Evolutionary conservation across 1,140 invertebrate species (phyloP).

Genomic region (Steinernema khuongi): DNA sequence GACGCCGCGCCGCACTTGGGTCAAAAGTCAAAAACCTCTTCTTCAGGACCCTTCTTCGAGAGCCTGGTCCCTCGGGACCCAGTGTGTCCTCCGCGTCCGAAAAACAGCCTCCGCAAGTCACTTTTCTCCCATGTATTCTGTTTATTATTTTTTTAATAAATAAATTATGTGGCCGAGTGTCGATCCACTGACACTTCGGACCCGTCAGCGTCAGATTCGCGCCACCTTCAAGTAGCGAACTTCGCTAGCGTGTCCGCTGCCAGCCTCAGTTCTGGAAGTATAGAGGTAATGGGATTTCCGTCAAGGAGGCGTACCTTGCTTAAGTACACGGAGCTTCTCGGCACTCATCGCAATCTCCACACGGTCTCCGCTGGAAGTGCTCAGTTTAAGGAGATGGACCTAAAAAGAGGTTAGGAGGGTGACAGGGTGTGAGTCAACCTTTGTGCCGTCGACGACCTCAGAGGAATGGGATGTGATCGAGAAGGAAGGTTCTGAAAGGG

Average conservation of each 20-base stretch:
- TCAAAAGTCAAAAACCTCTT: too few species aligned
- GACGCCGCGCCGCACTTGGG: too few species aligned
- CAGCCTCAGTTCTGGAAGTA: neutral
- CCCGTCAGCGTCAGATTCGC: neutral
- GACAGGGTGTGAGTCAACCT: neutral
- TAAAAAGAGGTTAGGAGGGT: neutral
- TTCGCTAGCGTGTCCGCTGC: neutral
- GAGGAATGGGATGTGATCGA: neutral
- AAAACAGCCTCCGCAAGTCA: neutral
- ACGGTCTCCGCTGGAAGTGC: neutral
- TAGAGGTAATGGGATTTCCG: neutral
- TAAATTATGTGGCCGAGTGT: conserved; percentile 3
- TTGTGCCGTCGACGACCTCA: neutral
- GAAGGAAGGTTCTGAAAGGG: neutral
- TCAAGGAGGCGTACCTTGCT: neutral
- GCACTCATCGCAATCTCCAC: neutral
- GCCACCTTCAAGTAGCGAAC: neutral
- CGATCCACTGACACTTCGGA: neutral
- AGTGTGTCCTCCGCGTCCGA: neutral
- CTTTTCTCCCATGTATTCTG: neutral
- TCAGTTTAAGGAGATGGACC: neutral
- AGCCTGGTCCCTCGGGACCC: neutral
- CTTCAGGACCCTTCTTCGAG: too few species aligned
- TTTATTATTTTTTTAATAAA: too few species aligned
- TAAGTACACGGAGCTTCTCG: neutral